phyloP scores from a whole-genome alignment of 2,888 invertebrate genomes.

The Drosophila dives region DNA sequence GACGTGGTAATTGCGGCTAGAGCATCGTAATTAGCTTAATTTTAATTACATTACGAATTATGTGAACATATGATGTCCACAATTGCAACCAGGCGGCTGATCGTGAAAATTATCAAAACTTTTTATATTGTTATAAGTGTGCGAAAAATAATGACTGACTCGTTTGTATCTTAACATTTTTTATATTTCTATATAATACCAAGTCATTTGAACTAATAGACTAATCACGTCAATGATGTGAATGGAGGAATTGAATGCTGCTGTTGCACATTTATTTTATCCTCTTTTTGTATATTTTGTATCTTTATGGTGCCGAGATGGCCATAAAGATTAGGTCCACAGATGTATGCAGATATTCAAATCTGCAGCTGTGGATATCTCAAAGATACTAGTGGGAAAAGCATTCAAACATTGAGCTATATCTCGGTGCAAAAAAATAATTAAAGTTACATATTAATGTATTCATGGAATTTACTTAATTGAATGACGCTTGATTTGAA shows the following conservation, averaged over 20 bases:
- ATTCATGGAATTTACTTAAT: neutral
- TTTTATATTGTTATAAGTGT: neutral
- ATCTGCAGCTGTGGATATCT: neutral
- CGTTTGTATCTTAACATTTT: neutral
- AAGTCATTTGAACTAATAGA: neutral
- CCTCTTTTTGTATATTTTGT: no score
- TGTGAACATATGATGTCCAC: constrained; percentile 18
- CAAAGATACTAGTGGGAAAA: neutral
- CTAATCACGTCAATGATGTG: neutral
- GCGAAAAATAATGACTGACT: neutral
- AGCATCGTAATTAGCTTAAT: constrained; percentile 66
- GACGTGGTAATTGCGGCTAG: constrained; percentile 63
- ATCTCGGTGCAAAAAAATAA: neutral
- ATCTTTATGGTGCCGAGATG: neutral
- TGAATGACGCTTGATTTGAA: neutral
- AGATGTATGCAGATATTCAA: neutral
- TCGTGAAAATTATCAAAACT: constrained; percentile 13
- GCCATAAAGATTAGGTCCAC: neutral
- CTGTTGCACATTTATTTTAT: neutral
- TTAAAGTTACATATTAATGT: neutral
- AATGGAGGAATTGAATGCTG: neutral
- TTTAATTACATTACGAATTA: constrained; percentile 50
- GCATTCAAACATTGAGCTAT: neutral
- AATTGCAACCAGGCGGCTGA: constrained; percentile 26
- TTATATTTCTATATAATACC: neutral